These are phyloP conservation scores for Rhimphoctona megacephalus DNA, from an alignment of 2,888 invertebrate genomes.

Conservation along the genomic window DNA sequence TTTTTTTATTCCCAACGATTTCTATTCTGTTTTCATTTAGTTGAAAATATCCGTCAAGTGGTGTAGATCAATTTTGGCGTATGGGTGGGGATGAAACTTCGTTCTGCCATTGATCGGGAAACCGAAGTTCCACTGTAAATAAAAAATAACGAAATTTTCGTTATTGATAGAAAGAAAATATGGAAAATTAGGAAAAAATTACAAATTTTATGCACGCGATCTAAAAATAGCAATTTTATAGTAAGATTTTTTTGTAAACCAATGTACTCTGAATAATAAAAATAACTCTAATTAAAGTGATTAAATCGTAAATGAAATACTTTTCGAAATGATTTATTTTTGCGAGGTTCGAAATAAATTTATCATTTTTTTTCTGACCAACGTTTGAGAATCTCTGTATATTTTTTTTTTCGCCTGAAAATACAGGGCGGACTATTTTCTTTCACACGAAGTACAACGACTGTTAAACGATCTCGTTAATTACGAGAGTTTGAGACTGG, in stretches of 20 bases:
- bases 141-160: not conserved
- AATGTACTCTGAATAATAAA: too few relatives aligned
- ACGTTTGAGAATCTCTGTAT: not conserved
- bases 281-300: too few relatives aligned
- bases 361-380: not conserved
- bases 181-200: too few relatives aligned
- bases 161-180: not conserved
- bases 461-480: conserved; percentile 50
- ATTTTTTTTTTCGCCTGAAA: conserved; percentile 17
- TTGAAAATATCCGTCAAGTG: not conserved
- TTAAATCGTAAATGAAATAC: not conserved
- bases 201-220: too few relatives aligned
- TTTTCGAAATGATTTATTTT: not conserved
- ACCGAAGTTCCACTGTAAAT: not conserved
- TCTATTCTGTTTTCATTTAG: not conserved
- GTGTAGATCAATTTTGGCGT: not conserved
- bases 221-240: too few relatives aligned
- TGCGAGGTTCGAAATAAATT: not conserved
- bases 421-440: conserved; percentile 6
- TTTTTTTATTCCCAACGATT: not conserved
- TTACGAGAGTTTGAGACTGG: conserved; percentile 32
- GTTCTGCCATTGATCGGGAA: not conserved
- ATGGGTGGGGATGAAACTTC: not conserved
- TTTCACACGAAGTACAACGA: conserved; percentile 26
- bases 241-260: too few relatives aligned